Evolutionary conservation across 2,113 vertebrate genomes (phyloP), one percentile per base, ranked within the genome.

Genomic region (Boleophthalmus pectinirostris): DNA sequence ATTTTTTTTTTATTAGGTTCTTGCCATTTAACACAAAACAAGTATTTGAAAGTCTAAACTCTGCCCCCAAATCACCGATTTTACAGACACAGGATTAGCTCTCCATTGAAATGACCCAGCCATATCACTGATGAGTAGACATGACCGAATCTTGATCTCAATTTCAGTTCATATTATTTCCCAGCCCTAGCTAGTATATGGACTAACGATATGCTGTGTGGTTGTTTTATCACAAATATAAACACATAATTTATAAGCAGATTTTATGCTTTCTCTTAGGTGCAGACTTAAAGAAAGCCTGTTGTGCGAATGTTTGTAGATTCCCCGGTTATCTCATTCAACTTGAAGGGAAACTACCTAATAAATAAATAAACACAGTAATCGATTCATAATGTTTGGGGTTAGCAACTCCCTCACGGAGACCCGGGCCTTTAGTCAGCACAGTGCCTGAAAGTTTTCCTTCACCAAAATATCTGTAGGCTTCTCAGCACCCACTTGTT

Each of bases 241-340:
- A 47, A 16, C 46, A 47, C 3, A 47, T 47, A n/a, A 3, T 54
- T 15, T 21, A 54, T 54, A 21, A 11, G 7, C 6, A 24, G 8
- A 1, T 23, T 23, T 56, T 10, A 23, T 56, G 2, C 20, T 3
- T 24, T 1, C 54, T 49, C 15, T 51, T 51, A 20, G 24, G 1
- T 24, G 12, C 29, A 23, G 35, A 56, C 63, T 68, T 21, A 76
- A n/a, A n/a, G n/a, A 38, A 14, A 70, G 66, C 12, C 9, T 38
- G 33, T 3, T 9, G 16, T 61, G 15, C 49, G 16, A 23, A 5
- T 10, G 63, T 61, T 33, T 61, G 23, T 5, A 16, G 13, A 47
- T 76, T 76, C 63, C 60, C 20, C n/a, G 43, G 18, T 72, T 70
- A 65, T 69, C 49, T 35, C 20, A 81, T 66, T 72, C 47, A 53